Evolutionary conservation across 1,140 invertebrate genomes (phyloP).

Genomic region (Rhyzopertha dominica): DNA sequence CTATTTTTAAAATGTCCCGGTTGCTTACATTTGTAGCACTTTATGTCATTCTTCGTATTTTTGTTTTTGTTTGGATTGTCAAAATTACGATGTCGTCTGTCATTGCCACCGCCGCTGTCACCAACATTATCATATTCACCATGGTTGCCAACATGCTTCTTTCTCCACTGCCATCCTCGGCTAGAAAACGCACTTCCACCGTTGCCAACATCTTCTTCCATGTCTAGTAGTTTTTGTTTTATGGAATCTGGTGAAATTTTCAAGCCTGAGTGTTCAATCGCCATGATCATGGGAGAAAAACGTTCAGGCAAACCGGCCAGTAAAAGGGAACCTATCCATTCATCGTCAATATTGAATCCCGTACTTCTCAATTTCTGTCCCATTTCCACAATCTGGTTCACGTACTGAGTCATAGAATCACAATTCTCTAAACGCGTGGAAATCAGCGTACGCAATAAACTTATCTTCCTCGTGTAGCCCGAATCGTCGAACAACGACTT

Average conservation of each 20-base stretch:
- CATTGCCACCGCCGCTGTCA: no score
- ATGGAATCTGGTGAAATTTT: slow-evolving; percentile 20
- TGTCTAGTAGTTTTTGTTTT: slow-evolving; percentile 22
- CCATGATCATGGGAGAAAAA: slow-evolving; percentile 43
- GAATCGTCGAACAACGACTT: slow-evolving; percentile 20
- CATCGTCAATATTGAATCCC: slow-evolving; percentile 33
- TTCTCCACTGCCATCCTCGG: no score
- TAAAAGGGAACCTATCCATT: slow-evolving; percentile 39
- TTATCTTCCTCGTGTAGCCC: slow-evolving; percentile 18
- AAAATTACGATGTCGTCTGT: no score
- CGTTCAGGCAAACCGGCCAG: slow-evolving; percentile 38
- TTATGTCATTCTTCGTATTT: no score
- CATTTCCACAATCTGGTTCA: slow-evolving; percentile 26
- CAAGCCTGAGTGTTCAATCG: slow-evolving; percentile 28
- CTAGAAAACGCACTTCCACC: slow-evolving; percentile 8
- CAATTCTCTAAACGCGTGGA: slow-evolving; percentile 20
- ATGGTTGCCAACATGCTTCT: no score
- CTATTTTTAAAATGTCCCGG: slow-evolving; percentile 28
- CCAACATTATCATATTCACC: no score
- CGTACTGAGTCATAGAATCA: slow-evolving; percentile 23
- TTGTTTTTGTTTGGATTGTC: no score
- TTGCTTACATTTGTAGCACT: no score
- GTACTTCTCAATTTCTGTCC: slow-evolving; percentile 23
- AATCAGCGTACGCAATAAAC: slow-evolving; percentile 22
- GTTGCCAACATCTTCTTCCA: slow-evolving; percentile 5